A percentile compares a stretch with the other conserved stretches of the same genome.
Evolutionary conservation across 1,140 invertebrate genomes (phyloP).

Genomic region (Bombyx mandarina): DNA sequence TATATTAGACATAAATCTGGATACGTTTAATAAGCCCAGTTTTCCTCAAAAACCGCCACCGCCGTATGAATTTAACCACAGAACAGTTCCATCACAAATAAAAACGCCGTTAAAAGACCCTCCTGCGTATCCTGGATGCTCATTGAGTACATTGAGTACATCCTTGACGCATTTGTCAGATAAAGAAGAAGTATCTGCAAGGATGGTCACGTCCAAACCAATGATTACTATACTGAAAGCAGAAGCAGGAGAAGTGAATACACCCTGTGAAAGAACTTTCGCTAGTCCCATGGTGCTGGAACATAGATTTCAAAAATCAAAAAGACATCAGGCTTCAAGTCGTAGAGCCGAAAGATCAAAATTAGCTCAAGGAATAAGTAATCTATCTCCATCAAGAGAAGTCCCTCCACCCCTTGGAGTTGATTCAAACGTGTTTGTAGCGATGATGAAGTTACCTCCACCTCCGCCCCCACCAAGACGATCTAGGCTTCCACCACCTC

Average conservation of each 20-base stretch:
- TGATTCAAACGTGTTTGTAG: constrained; percentile 73
- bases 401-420: constrained; percentile 33
- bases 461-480: constrained; percentile 71
- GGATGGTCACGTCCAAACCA: constrained; percentile 77
- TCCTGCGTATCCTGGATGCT: constrained; percentile 46
- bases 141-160: constrained; percentile 8
- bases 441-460: constrained; percentile 72
- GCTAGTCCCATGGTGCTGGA: constrained; percentile 62
- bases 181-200: constrained; percentile 75
- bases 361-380: constrained; percentile 49
- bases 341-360: constrained; percentile 56
- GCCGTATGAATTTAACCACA: constrained; percentile 62
- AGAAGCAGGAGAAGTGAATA: constrained; percentile 71
- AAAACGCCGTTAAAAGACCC: constrained; percentile 35
- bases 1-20: constrained; percentile 48
- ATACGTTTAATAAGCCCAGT: constrained; percentile 15
- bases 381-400: constrained; percentile 46
- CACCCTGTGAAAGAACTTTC: constrained; percentile 56
- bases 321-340: constrained; percentile 58
- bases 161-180: constrained; percentile 36
- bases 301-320: constrained; percentile 62
- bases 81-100: constrained; percentile 35
- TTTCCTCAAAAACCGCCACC: constrained; percentile 57
- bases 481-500: constrained; percentile 66
- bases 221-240: constrained; percentile 79